Percentiles rank a stretch among this genome's conserved stretches.
Evolutionary conservation across 2,797 vertebrate genomes (phyloP).

Genomic region (Enteromius argenteus): DNA sequence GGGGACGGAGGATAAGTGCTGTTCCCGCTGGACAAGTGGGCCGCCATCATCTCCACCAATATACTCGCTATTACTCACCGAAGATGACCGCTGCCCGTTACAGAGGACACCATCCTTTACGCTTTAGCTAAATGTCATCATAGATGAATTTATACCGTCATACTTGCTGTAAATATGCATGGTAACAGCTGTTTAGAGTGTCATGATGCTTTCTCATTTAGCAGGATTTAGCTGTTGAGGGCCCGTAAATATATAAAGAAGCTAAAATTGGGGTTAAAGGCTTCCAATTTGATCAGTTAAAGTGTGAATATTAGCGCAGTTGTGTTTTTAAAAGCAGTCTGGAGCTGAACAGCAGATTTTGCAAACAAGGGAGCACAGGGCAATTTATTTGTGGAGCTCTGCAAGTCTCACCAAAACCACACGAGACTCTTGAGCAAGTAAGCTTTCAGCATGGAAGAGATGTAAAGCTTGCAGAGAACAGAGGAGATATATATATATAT

Average conservation of each 20-base stretch:
- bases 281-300: not conserved
- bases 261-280: not conserved
- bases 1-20: constrained; percentile 49
- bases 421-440: not conserved
- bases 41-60: constrained; percentile 34
- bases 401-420: not conserved
- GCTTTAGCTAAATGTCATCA: constrained; percentile 51
- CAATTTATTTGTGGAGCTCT: not conserved
- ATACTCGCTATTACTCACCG: constrained; percentile 49
- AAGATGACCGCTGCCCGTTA: constrained; percentile 24
- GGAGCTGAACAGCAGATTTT: not conserved
- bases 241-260: not conserved
- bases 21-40: constrained; percentile 39
- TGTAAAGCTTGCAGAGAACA: not conserved
- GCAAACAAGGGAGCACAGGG: not conserved
- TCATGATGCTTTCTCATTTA: not conserved
- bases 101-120: constrained; percentile 46
- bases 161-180: constrained; percentile 24
- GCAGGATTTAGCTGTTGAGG: not conserved
- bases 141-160: constrained; percentile 39
- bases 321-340: not conserved
- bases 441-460: not conserved
- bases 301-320: not conserved
- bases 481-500: too few species aligned
- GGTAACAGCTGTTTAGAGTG: constrained; percentile 1